These are phyloP conservation scores for Gryon sp. DNA, from an alignment of 1,140 invertebrate genomes.

Conservation along the genomic window DNA sequence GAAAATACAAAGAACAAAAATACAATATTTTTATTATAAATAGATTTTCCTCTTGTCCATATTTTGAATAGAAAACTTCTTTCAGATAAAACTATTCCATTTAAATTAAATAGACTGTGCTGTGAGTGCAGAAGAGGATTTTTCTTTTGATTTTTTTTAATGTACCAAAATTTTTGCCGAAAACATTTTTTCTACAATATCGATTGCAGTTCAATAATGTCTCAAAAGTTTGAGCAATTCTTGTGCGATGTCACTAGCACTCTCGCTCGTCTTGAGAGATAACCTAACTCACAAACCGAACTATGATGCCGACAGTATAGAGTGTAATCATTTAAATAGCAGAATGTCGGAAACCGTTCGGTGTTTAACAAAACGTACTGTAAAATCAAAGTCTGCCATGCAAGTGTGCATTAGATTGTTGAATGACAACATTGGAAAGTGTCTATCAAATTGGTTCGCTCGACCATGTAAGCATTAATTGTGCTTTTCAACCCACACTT, in stretches of 20 bases:
- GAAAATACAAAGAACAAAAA: no score
- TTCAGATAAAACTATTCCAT: no score
- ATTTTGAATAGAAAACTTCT: no score
- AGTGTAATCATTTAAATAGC: conserved; percentile 2
- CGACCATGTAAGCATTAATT: not conserved
- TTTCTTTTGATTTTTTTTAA: no score
- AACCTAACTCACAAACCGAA: not conserved
- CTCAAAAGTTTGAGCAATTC: not conserved
- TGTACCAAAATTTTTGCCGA: no score
- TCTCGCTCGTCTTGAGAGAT: not conserved
- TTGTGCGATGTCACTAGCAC: not conserved
- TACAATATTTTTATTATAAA: no score
- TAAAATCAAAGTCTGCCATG: not conserved
- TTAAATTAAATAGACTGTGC: no score
- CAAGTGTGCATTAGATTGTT: not conserved
- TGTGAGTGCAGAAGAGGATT: no score
- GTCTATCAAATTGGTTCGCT: not conserved
- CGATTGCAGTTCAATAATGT: no score
- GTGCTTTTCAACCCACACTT: no score
- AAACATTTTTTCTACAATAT: no score
- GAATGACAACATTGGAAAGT: not conserved
- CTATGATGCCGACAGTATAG: not conserved
- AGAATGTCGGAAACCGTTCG: not conserved
- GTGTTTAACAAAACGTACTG: not conserved
- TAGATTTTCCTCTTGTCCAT: no score